These are phyloP conservation scores for Rallus limicola DNA, from an alignment of 2,113 vertebrate genomes.

Conservation along the genomic window DNA sequence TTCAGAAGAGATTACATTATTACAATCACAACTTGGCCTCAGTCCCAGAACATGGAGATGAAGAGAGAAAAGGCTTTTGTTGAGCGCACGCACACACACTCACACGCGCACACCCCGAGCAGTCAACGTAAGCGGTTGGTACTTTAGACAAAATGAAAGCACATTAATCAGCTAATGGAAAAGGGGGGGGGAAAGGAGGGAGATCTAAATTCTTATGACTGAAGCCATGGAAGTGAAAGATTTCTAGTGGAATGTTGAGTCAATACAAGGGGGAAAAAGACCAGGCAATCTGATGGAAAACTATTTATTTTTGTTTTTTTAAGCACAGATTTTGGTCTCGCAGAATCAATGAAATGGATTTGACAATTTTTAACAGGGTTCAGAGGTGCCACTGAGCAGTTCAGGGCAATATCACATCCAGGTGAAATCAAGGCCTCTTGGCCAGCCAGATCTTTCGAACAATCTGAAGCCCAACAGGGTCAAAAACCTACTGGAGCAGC, in stretches of 20 bases:
- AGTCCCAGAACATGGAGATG: conserved; percentile 53
- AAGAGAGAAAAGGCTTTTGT: conserved; percentile 59
- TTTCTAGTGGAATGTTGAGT: background rate
- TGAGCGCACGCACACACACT: background rate
- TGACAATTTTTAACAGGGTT: background rate
- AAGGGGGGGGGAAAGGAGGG: background rate
- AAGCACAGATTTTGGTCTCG: background rate
- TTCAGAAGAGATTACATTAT: conserved; percentile 66
- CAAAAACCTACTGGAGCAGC: background rate
- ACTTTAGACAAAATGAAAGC: conserved; percentile 20
- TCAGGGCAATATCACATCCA: background rate
- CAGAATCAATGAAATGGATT: background rate
- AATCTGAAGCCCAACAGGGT: background rate
- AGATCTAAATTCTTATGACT: background rate
- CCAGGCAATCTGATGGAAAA: background rate
- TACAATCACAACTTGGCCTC: conserved; percentile 62
- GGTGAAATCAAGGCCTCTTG: background rate
- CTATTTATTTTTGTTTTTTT: no score
- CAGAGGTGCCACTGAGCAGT: background rate
- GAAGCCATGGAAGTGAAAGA: background rate
- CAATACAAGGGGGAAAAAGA: background rate
- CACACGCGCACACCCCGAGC: background rate
- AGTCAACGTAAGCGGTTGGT: background rate
- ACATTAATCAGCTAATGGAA: conserved; percentile 45
- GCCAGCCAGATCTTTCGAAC: background rate